Evolutionary conservation across 2,797 vertebrate species (phyloP).

Genomic region (Chrysocyon brachyurus): DNA sequence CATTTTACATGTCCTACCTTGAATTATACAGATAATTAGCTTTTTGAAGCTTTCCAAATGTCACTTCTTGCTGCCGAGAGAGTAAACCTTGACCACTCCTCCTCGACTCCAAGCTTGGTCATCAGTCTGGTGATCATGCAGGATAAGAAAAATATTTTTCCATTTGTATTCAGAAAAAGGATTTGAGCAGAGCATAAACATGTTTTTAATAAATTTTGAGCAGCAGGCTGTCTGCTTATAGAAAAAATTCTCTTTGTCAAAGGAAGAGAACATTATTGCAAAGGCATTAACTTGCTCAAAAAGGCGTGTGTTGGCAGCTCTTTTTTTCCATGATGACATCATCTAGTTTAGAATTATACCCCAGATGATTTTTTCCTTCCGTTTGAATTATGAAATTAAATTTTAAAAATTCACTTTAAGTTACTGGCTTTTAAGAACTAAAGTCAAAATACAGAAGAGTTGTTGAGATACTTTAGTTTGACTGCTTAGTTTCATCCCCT

Average conservation of each 20-base stretch:
- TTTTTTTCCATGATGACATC: neutral
- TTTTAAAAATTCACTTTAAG: neutral
- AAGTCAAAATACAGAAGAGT: neutral
- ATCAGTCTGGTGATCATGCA: neutral
- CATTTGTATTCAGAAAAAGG: neutral
- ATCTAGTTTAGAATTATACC: neutral
- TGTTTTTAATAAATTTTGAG: neutral
- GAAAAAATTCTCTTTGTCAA: neutral
- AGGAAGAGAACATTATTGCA: neutral
- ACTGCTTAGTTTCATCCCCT: rapidly evolving
- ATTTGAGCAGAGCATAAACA: neutral
- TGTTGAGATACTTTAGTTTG: neutral
- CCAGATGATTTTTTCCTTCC: neutral
- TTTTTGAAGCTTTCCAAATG: neutral
- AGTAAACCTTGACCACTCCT: too few relatives aligned
- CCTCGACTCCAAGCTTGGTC: neutral
- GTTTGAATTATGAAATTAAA: neutral
- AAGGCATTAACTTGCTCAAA: neutral
- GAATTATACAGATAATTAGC: neutral
- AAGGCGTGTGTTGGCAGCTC: neutral
- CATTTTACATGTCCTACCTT: neutral
- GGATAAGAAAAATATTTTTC: neutral
- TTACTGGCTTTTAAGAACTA: neutral
- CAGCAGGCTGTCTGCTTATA: neutral
- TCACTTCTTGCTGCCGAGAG: neutral